phyloP scores from a whole-genome alignment of 1,140 invertebrate genomes.

The Megathymus violae region DNA sequence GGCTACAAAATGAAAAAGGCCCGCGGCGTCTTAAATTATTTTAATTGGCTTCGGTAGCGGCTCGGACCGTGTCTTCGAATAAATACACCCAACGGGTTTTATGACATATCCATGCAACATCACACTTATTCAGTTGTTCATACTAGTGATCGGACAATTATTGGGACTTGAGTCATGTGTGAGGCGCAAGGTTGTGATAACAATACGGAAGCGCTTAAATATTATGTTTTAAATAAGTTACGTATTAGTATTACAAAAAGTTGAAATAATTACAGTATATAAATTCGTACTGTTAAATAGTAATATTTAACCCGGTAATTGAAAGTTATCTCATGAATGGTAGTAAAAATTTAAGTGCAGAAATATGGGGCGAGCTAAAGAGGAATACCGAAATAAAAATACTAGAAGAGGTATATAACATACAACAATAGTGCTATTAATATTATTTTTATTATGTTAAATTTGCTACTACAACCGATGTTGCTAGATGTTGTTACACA shows the following conservation, averaged over 20 bases:
- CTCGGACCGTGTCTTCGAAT: slow-evolving; percentile 51
- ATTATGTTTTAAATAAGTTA: neutral
- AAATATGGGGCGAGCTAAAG: no score
- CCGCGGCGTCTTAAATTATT: slow-evolving; percentile 82
- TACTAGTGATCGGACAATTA: slow-evolving; percentile 22
- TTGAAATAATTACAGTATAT: no score
- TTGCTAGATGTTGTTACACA: no score
- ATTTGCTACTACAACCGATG: no score
- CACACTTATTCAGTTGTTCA: slow-evolving; percentile 9
- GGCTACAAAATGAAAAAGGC: slow-evolving; percentile 81
- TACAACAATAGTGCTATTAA: no score
- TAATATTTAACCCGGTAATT: no score
- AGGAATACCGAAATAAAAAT: no score
- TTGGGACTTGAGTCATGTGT: neutral
- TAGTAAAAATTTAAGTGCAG: no score
- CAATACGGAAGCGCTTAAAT: neutral
- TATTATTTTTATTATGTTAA: no score
- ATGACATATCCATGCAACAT: slow-evolving; percentile 40
- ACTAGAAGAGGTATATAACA: no score
- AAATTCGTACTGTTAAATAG: no score
- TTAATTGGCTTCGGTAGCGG: slow-evolving; percentile 84
- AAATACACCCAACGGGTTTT: slow-evolving; percentile 40
- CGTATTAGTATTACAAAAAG: neutral
- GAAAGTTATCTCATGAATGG: no score
- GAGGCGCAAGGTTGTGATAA: neutral